Evolutionary conservation across 2,113 vertebrate species (phyloP), one percentile per base, ranked within the genome.

Genomic region (Ctenodactylus gundi): DNA sequence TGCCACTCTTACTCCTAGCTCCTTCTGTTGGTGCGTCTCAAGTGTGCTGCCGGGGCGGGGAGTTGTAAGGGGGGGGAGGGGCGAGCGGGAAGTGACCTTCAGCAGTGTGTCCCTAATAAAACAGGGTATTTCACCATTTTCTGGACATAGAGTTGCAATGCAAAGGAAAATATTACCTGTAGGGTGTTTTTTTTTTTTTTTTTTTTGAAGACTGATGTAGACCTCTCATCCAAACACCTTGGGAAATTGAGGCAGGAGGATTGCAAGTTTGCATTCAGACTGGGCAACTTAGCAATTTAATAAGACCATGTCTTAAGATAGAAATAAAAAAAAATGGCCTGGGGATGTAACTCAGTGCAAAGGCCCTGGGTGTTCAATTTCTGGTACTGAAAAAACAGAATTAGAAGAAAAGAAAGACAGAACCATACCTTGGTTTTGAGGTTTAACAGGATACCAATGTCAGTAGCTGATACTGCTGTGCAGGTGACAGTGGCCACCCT

Each of bases 1-100:
- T 17, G 21, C n/a, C 78, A 75, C 67, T 85, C 62, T 89, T 80
- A 23, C 64, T 95, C 68, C 44, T 29, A 95, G 67, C 21, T 93
- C 25, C 88, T 81, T 77, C 46, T 73, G 49, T 88, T 85, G 75
- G 94, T 36, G 73, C 89, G 60, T 57, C 80, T n/a, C 39, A 80
- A 64, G 72, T 55, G 5, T 81, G 36, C 58, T 80, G 49, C 39
- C 21, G 36, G 39, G 53, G 80, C n/a, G 58, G 41, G 68, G 0
- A 3, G 77, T 93, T 95, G 68, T 15, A 23, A 83, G 44, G 82
- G 67, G 64, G 34, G 53, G n/a, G n/a, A n/a, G n/a, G n/a, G n/a
- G n/a, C n/a, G n/a, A n/a, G n/a, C n/a, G n/a, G n/a, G n/a, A n/a
- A n/a, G 34, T 68, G 58, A 76, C 64, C 34, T 94, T 88, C 2